A percentile compares a stretch with the other conserved stretches of the same genome.
These are phyloP conservation scores for Acholoe squamosa DNA, from an alignment of 2,888 invertebrate species.

Conservation along the genomic window DNA sequence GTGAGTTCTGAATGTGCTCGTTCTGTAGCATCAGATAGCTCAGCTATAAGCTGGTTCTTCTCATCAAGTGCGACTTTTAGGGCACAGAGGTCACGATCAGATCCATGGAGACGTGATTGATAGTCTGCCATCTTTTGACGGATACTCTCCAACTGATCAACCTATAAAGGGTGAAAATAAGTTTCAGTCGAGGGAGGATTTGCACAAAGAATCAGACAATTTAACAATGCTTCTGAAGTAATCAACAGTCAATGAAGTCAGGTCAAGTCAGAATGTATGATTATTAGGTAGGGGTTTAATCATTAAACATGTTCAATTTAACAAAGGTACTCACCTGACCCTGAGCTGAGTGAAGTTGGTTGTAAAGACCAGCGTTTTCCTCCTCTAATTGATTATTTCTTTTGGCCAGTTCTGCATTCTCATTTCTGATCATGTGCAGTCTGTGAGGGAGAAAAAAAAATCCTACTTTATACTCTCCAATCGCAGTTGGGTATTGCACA, in stretches of 20 bases:
- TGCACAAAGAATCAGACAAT: too few species aligned
- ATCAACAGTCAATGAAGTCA: too few species aligned
- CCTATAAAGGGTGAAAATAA: background rate
- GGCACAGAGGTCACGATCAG: background rate
- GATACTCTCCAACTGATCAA: background rate
- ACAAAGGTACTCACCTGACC: conserved; percentile 11
- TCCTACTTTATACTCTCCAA: too few species aligned
- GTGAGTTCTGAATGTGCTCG: background rate
- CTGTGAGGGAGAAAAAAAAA: conserved; percentile 16
- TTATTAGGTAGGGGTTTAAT: too few species aligned
- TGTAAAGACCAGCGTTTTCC: conserved; percentile 41
- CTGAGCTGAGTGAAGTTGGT: background rate
- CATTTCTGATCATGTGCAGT: conserved; percentile 70
- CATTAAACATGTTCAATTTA: background rate
- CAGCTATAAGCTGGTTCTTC: conserved; percentile 5
- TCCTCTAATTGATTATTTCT: conserved; percentile 47
- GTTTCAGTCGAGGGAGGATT: background rate
- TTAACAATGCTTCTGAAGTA: background rate
- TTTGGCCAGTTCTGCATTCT: conserved; percentile 70
- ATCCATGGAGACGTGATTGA: background rate
- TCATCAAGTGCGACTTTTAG: background rate
- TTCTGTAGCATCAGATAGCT: conserved; percentile 41
- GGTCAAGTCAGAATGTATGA: too few species aligned
- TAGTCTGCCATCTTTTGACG: background rate
- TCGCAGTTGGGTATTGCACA: too few species aligned